Conservation (phyloP, 2,113 vertebrate species). For the Cariama cristata region DNA sequence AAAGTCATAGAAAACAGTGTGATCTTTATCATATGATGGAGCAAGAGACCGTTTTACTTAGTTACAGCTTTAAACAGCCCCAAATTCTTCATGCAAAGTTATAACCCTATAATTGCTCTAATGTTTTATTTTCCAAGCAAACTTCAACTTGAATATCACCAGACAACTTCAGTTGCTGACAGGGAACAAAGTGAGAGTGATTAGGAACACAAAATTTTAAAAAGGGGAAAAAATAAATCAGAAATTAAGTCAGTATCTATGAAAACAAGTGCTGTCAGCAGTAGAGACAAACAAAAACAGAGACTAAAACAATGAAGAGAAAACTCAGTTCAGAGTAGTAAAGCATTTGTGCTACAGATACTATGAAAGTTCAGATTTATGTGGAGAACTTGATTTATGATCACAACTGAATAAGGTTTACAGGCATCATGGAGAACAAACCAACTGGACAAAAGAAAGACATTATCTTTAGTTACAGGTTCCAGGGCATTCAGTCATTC, state of each 20-base stretch:
- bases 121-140: background rate
- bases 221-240: background rate
- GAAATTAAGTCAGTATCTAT: background rate
- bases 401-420: background rate
- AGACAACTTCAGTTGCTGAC: background rate
- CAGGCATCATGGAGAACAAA: background rate
- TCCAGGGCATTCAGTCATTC: background rate
- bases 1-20: background rate
- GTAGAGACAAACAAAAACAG: background rate
- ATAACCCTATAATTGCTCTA: background rate
- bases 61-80: background rate
- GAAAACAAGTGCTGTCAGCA: background rate
- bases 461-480: background rate
- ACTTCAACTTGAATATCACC: background rate
- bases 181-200: background rate
- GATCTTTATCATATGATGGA: background rate
- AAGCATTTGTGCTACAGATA: background rate
- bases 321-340: background rate
- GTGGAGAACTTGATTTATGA: background rate
- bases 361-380: background rate
- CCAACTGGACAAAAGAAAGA: rapidly evolving
- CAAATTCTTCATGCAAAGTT: background rate
- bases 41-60: background rate
- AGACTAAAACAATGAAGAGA: background rate
- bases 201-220: background rate